Evolutionary conservation across 53 echinoderm and acorn worm genomes (phyloP), one percentile per base, ranked within the genome.

Genomic region (Echinometra lucunter): DNA sequence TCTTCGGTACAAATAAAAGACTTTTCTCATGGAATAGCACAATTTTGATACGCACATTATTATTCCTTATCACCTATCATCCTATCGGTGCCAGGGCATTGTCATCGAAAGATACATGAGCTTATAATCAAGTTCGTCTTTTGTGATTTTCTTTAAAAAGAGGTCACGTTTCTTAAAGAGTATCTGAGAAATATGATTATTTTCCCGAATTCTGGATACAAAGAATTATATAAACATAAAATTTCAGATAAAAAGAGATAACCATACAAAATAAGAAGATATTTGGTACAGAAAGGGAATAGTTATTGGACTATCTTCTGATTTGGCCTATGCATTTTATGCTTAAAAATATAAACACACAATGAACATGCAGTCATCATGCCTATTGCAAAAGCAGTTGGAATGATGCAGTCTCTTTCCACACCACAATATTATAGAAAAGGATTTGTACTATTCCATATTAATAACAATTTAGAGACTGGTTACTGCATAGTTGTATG

Each of bases 51-150:
- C 45, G 8, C 7, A 7, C 23, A 81, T 81, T 40, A 49, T 85
- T 63, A 81, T 35, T 6, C 49, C 45, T 85, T 45, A 85, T 81
- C 81, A 81, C 81, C 81, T 28, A 45, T 53, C 85, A 47, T 85
- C n/a, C 85, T 19, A 1, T 27, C 28, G 85, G 85, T 85, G 49
- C 49, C n/a, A 1, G 47, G 15, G 27, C 18, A 85, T 85, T 49
- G 49, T 78, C 42, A 38, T 78, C 42, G 42, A 78, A 42, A 47
- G 85, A 85, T 47, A 85, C 53, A 49, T 0, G n/a, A 34, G 82
- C 74, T 74, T 74, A 74, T 34, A 12, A 47, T 49, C 28, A 85
- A 49, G 85, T 85, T 85, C 30, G n/a, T 85, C 85, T 23, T 42
- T 78, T 18, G 7, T 17, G 18, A 5, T 1, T 40, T 38, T 78